Evolutionary conservation across 2,113 vertebrate genomes (phyloP).

Genomic region (Gorilla gorilla): DNA sequence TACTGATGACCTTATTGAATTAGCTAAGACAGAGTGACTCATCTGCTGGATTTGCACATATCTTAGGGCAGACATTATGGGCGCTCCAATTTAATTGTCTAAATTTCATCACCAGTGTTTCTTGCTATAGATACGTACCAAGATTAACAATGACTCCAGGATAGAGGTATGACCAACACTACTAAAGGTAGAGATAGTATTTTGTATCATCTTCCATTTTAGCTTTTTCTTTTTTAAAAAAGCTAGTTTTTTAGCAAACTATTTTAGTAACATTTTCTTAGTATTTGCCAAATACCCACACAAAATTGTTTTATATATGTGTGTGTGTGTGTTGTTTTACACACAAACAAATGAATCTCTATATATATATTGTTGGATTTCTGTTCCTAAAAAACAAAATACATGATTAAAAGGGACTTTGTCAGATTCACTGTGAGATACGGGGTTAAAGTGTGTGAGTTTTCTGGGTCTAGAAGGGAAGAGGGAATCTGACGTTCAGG

Average conservation of each 20-base stretch:
- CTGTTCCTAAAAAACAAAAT: neutral
- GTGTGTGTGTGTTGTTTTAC: no score
- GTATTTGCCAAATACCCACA: neutral
- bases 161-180: slow-evolving; percentile 18
- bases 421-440: neutral
- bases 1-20: slow-evolving; percentile 14
- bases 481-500: neutral
- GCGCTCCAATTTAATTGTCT: slow-evolving; percentile 1
- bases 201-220: slow-evolving; percentile 20
- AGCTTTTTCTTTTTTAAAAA: neutral
- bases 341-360: no score
- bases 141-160: slow-evolving; percentile 5
- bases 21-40: slow-evolving; percentile 24
- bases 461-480: neutral
- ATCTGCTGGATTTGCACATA: slow-evolving; percentile 34
- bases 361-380: neutral
- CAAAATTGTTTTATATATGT: neutral
- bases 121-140: neutral
- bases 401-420: slow-evolving; percentile 19
- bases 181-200: neutral
- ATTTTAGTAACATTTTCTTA: slow-evolving; percentile 38
- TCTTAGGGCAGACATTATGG: slow-evolving; percentile 14
- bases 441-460: neutral
- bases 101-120: slow-evolving; percentile 25
- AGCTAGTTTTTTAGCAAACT: slow-evolving; percentile 3